Base-by-base conservation (phyloP, 2,797 vertebrate genomes). In the Schizopygopsis malacanthus region DNA sequence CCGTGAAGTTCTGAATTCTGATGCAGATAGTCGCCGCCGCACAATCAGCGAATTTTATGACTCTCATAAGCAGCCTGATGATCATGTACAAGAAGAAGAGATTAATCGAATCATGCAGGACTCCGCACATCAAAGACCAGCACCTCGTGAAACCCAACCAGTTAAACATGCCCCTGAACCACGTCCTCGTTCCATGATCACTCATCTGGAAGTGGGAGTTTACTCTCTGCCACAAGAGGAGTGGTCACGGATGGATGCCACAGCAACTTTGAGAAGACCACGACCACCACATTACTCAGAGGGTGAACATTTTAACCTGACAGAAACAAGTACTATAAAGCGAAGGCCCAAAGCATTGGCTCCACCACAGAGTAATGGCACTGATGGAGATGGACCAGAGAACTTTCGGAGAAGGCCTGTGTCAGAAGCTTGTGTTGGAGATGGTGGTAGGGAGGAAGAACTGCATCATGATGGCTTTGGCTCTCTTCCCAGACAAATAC, bases 21-120 rank as follows among this genome's bases (percentile, higher is more conserved):
- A 98, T 0, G 97, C 96, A 0, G 97, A 98, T 72, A 97, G 95
- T 90, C 96, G 98, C 1, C 96, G 97, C n/a, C 94, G 97, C 88
- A 99, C 98, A 39, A 97, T 99, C 91, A 96, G 97, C 0, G 97
- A 97, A 37, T 96, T 96, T 93, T 97, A 39, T 1, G 79, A 82
- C 28, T 81, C 91, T n/a, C 15, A 16, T 65, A 84, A 79, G 39
- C 89, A 81, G 22, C n/a, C 18, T 13, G 52, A 56, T 33, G 75
- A 45, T 77, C n/a, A 65, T 25, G 16, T 63, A 41, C 71, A 20
- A 39, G 72, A 85, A 18, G 4, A 47, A 20, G 43, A 84, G 43
- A 37, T 56, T 15, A 54, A 4, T 25, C 63, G 15, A 43, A 41
- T 79, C 25, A 37, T 16, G 13, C 56, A 87, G 75, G 61, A 52